phyloP scores from a whole-genome alignment of 2,888 invertebrate genomes.

The Tiliacea citrago region DNA sequence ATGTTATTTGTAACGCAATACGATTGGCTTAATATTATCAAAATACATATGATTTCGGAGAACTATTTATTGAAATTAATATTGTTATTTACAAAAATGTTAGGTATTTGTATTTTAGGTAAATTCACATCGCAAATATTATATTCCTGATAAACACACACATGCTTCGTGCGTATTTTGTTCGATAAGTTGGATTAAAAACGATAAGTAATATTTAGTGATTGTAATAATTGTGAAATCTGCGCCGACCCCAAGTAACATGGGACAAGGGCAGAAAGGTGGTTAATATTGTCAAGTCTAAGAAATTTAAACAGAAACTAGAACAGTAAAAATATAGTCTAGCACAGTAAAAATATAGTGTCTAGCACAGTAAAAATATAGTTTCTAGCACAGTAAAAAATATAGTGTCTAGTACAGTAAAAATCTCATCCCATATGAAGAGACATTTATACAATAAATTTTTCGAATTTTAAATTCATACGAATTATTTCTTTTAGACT shows the following conservation, averaged over 20 bases:
- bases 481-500: slow-evolving; percentile 87
- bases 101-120: neutral
- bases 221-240: neutral
- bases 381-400: neutral
- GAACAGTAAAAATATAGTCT: neutral
- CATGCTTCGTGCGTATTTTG: neutral
- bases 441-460: too few relatives aligned
- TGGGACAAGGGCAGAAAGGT: neutral
- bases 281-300: neutral
- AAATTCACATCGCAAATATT: neutral
- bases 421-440: neutral
- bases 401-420: too few relatives aligned
- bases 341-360: too few relatives aligned
- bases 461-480: too few relatives aligned
- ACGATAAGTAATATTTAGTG: neutral
- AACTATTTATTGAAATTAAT: neutral
- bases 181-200: neutral
- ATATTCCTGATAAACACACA: neutral
- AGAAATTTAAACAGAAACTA: too few relatives aligned
- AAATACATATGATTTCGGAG: neutral
- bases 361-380: neutral
- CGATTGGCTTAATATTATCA: too few relatives aligned
- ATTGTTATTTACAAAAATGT: neutral
- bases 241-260: neutral
- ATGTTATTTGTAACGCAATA: neutral